Conservation (phyloP, 2,888 invertebrate genomes). For the Noctua pronuba region DNA sequence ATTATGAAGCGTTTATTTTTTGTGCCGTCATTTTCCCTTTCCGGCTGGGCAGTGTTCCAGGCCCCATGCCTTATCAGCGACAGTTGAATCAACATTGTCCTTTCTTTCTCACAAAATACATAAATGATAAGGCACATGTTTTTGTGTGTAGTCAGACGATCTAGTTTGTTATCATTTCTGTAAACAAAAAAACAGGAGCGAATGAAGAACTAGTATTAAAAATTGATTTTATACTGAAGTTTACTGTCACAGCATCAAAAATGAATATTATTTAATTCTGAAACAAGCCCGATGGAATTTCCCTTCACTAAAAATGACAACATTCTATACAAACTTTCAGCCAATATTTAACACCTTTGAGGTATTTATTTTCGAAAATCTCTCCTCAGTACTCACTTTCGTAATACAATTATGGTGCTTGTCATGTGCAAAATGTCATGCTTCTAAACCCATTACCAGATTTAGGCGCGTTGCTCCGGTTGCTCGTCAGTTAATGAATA, state of each 20-base stretch:
- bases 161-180: neutral
- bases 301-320: neutral
- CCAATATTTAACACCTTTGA: neutral
- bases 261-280: neutral
- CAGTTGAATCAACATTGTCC: slow-evolving; percentile 29
- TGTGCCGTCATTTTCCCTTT: slow-evolving; percentile 28
- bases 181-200: neutral
- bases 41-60: slow-evolving; percentile 41
- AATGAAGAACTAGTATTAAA: neutral
- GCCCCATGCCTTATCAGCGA: slow-evolving; percentile 26
- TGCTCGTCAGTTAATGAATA: neutral
- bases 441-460: neutral
- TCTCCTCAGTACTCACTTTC: neutral
- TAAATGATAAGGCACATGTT: slow-evolving; percentile 32
- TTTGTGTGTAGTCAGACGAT: neutral
- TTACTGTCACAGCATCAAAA: neutral
- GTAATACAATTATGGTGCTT: neutral
- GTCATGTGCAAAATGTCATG: neutral
- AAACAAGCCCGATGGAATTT: neutral
- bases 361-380: neutral
- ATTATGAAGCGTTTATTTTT: slow-evolving; percentile 33
- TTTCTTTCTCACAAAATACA: slow-evolving; percentile 21
- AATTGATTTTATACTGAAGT: neutral
- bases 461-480: neutral
- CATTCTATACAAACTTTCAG: neutral